A percentile compares a stretch with the other conserved stretches of the same genome.
Conservation (phyloP, 1,140 invertebrate species). For the Drosophila kanapiae region DNA sequence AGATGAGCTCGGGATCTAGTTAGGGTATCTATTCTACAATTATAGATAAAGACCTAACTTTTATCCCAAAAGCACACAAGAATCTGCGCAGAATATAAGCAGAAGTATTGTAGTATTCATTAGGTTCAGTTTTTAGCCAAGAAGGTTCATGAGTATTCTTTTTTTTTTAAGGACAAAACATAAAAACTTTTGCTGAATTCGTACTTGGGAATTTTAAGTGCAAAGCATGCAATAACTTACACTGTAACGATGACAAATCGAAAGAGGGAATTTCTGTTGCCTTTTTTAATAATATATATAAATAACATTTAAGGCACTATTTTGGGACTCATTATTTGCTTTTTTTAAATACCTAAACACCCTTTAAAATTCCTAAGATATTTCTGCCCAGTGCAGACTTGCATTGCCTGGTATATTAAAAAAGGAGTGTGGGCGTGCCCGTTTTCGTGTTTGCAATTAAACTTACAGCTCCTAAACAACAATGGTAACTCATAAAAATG, state of each 20-base stretch:
- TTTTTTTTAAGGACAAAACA: neutral
- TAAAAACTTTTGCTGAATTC: neutral
- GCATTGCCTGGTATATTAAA: neutral
- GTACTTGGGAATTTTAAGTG: neutral
- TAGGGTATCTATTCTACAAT: too few species aligned
- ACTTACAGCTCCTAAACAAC: slow-evolving; percentile 75
- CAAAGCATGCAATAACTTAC: neutral
- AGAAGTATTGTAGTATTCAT: too few species aligned
- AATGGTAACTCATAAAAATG: slow-evolving; percentile 70
- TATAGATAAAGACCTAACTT: too few species aligned
- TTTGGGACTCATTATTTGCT: neutral
- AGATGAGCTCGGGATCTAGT: too few species aligned
- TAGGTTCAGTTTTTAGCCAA: too few species aligned
- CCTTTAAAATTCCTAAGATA: neutral
- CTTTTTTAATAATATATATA: neutral
- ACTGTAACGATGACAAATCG: too few species aligned
- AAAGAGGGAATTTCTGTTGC: too few species aligned
- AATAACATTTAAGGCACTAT: neutral
- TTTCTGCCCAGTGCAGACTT: slow-evolving; percentile 29
- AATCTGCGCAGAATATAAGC: too few species aligned
- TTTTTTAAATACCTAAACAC: neutral
- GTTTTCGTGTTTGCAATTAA: slow-evolving; percentile 74
- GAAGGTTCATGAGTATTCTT: neutral
- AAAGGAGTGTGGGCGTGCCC: slow-evolving; percentile 16
- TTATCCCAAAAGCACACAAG: too few species aligned